A percentile compares a stretch with the other conserved stretches of the same genome.
Conservation (phyloP, 2,888 invertebrate genomes). For the Agonopterix subpropinquella region DNA sequence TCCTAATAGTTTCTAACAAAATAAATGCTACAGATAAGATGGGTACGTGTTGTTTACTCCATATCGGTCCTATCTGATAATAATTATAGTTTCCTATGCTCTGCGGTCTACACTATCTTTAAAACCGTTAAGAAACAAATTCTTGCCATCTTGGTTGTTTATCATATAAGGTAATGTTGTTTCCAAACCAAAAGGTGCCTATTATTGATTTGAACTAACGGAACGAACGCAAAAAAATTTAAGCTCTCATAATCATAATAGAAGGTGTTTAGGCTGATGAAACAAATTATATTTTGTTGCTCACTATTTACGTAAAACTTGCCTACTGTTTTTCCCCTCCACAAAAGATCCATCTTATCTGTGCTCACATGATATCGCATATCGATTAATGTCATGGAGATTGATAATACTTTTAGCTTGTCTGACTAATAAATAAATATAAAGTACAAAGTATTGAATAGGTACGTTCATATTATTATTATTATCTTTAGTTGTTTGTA, state of each 20-base stretch:
- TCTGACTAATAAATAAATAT: not conserved
- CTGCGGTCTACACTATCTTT: conserved; percentile 8
- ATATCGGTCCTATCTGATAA: conserved; percentile 41
- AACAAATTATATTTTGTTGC: too few relatives aligned
- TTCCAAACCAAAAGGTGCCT: too few relatives aligned
- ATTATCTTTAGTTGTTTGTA: too few relatives aligned
- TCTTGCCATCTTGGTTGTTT: conserved; percentile 13
- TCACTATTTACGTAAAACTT: not conserved
- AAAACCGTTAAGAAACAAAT: conserved; percentile 22
- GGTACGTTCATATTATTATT: not conserved
- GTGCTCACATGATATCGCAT: conserved; percentile 18
- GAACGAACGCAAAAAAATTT: too few relatives aligned
- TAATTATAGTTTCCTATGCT: conserved; percentile 39
- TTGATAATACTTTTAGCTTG: conserved; percentile 16
- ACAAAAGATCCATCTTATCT: conserved; percentile 25
- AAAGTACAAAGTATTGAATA: not conserved
- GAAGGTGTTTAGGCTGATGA: too few relatives aligned
- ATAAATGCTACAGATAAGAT: conserved; percentile 23
- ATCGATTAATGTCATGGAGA: conserved; percentile 49
- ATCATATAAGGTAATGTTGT: too few relatives aligned
- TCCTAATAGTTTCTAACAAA: conserved; percentile 7
- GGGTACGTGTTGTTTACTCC: conserved; percentile 31
- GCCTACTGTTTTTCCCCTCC: not conserved
- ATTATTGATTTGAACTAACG: too few relatives aligned
- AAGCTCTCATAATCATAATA: too few relatives aligned